phyloP scores from a whole-genome alignment of 2,113 vertebrate genomes.

The Strix aluco region DNA sequence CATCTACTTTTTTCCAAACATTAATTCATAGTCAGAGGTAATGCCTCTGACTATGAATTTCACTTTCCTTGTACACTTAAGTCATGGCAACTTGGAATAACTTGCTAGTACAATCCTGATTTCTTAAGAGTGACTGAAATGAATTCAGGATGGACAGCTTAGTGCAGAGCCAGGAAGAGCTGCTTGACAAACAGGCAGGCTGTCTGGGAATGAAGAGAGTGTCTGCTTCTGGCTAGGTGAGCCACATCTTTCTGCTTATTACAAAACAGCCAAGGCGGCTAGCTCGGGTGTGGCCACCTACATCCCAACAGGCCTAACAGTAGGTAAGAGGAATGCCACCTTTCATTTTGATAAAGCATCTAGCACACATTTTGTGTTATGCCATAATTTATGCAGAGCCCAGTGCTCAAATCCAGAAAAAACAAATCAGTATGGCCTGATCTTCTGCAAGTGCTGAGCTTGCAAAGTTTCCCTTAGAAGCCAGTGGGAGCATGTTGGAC shows the following conservation, averaged over 20 bases:
- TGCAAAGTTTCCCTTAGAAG: background rate
- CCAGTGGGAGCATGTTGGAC: background rate
- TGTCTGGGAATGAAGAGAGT: accelerated
- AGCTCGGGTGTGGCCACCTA: background rate
- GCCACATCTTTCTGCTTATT: background rate
- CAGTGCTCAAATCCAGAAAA: background rate
- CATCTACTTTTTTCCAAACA: background rate
- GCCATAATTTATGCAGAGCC: background rate
- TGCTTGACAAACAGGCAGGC: background rate
- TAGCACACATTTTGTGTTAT: background rate
- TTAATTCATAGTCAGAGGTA: background rate
- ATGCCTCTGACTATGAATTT: background rate
- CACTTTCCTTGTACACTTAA: background rate
- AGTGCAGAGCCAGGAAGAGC: background rate
- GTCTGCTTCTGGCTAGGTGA: background rate
- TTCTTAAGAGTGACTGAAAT: background rate
- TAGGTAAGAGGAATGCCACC: background rate
- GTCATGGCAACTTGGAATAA: background rate
- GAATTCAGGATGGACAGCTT: background rate
- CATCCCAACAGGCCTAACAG: background rate
- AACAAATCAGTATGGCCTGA: background rate
- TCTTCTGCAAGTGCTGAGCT: background rate
- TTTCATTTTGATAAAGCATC: background rate
- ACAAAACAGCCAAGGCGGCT: background rate
- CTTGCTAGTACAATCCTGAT: background rate